Conservation (phyloP, 2,888 invertebrate genomes). For the Aporophyla lueneburgensis region DNA sequence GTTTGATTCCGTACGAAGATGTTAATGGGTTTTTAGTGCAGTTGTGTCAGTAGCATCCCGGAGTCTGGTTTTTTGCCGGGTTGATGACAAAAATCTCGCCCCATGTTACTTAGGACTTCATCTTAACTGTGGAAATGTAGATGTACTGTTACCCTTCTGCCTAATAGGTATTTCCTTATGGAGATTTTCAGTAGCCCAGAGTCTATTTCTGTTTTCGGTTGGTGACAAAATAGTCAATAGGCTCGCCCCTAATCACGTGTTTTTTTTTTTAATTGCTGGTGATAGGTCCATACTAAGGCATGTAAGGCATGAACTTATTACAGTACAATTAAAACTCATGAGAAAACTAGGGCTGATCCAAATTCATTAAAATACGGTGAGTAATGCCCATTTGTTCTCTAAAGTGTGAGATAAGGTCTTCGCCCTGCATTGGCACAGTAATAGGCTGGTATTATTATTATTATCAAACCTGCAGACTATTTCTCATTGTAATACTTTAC, state of each 20-base stretch:
- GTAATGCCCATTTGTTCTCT: neutral
- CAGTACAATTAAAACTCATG: neutral
- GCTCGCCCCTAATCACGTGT: no score
- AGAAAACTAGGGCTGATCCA: neutral
- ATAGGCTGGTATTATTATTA: neutral
- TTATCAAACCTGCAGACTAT: neutral
- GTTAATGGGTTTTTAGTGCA: neutral
- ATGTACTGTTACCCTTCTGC: neutral
- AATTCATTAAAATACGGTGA: no score
- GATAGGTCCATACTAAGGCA: no score
- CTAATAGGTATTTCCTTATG: no score
- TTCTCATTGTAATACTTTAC: slow-evolving; percentile 14
- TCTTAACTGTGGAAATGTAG: neutral
- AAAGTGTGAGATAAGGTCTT: neutral
- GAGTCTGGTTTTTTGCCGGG: no score
- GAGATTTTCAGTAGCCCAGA: no score
- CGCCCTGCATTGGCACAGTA: neutral
- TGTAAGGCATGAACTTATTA: neutral
- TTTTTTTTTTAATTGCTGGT: no score
- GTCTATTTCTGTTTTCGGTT: no score
- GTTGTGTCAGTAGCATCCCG: neutral
- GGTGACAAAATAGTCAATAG: no score
- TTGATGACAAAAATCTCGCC: neutral
- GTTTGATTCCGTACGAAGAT: neutral
- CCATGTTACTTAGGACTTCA: neutral